A percentile compares a stretch with the other conserved stretches of the same genome.
phyloP scores from a whole-genome alignment of 30 jellyfish, hydroid and myxozoan species.

The Mastigias papua region DNA sequence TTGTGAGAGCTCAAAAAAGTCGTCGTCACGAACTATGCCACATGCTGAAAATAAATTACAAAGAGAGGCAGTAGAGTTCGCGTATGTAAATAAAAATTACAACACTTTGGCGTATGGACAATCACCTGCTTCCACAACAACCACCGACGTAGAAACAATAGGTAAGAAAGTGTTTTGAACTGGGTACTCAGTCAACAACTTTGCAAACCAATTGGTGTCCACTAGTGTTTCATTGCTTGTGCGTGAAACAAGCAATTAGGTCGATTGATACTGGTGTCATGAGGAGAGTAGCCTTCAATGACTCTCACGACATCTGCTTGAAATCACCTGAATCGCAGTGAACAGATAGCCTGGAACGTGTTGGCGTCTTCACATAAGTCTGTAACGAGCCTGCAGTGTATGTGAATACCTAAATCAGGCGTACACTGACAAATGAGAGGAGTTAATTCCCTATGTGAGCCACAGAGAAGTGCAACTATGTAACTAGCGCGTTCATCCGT shows the following conservation, averaged over 20 bases:
- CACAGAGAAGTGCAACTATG: too few relatives aligned
- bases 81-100: constrained; percentile 46
- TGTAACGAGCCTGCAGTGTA: too few relatives aligned
- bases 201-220: not conserved
- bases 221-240: not conserved
- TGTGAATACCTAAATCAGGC: too few relatives aligned
- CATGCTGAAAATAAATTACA: constrained; percentile 34
- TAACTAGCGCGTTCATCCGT: too few relatives aligned
- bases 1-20: constrained; percentile 59
- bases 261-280: not conserved
- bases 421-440: too few relatives aligned
- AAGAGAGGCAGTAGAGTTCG: constrained; percentile 35
- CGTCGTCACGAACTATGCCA: constrained; percentile 30
- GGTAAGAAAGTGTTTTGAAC: constrained; percentile 20
- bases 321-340: too few relatives aligned
- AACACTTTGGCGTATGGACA: constrained; percentile 36
- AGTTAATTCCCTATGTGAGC: too few relatives aligned
- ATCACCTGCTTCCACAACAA: constrained; percentile 53
- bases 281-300: too few relatives aligned
- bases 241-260: not conserved
- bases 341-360: too few relatives aligned
- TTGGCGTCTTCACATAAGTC: too few relatives aligned
- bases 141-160: constrained; percentile 71
- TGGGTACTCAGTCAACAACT: not conserved
- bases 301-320: too few relatives aligned